Base-by-base conservation (phyloP, 2,113 vertebrate genomes). In the Lasiurus borealis region DNA sequence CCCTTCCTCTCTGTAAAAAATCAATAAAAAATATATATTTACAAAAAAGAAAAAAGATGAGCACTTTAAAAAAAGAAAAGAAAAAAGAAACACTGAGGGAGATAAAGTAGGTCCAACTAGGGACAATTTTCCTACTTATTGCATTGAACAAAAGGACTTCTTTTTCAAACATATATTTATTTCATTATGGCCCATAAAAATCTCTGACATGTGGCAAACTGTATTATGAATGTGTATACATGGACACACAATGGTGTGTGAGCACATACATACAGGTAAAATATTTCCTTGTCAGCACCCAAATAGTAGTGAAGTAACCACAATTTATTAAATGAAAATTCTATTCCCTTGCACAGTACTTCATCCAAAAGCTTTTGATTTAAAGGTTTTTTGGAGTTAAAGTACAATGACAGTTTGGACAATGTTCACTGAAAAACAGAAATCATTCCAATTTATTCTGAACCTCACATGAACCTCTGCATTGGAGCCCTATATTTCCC, bases 381-480 rank as follows among this genome's bases (percentile, higher is more conserved):
- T 81, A 46, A 76, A 95, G 27, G 54, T 54, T 36, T 88, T 96
- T 88, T 94, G 77, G 75, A 92, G 80, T 88, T 93, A 88, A 94
- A 97, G 88, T 80, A 75, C 46, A 95, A 96, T 87, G 85, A 75
- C 44, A 91, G 84, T 83, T 80, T 95, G 80, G 93, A 93, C 12
- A 44, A 69, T 71, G 75, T 83, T 94, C 90, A 83, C 29, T 92
- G 88, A 62, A 95, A 95, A 95, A 78, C 40, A 97, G 89, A 96
- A 93, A 96, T 84, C 21, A 7, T 92, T 98, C 96, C 97, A 97
- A 96, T 98, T 98, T 97, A 97, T 85, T 91, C 96, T 98, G 98
- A 98, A 98, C 98, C 98, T 93, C 96, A 78, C 0, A 12, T 98
- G 98, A 98, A 98, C 98, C 92, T 98, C 97, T 50, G 83, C 92